Percentiles rank a stretch among this genome's conserved stretches.
These are phyloP conservation scores for Myotis brandtii DNA, from an alignment of 2,113 vertebrate genomes.

Conservation along the genomic window DNA sequence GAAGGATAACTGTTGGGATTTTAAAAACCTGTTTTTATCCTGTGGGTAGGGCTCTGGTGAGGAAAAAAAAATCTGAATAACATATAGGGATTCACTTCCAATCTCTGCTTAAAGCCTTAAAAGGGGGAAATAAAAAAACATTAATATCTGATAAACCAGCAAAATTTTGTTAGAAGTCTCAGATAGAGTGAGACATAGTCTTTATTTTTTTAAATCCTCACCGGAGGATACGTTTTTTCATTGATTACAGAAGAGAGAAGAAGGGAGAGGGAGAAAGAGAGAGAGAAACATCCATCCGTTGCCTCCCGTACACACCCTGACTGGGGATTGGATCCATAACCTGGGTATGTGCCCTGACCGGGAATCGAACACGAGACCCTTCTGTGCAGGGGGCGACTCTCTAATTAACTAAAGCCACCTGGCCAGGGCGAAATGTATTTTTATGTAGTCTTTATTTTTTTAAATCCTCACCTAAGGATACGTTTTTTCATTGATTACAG, in stretches of 20 bases:
- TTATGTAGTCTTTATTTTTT: constrained; percentile 58
- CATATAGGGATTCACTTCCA: constrained; percentile 21
- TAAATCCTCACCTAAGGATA: not conserved
- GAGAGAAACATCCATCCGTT: no score
- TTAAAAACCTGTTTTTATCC: constrained; percentile 40
- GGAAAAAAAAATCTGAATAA: constrained; percentile 11
- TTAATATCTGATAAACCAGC: constrained; percentile 17
- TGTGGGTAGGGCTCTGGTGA: not conserved
- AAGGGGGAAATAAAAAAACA: not conserved
- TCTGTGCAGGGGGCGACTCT: no score
- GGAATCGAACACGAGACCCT: no score
- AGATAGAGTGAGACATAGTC: constrained; percentile 4
- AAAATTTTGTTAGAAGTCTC: constrained; percentile 59
- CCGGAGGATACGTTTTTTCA: not conserved
- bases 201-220: not conserved
- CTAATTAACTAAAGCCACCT: no score
- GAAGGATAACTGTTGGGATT: not conserved
- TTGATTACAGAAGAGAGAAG: not conserved
- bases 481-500: not conserved
- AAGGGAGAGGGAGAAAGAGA: not conserved
- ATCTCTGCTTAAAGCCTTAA: not conserved
- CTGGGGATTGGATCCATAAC: no score
- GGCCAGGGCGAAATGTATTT: not conserved
- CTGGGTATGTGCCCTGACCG: no score
- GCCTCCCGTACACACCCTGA: no score